Evolutionary conservation across 2,888 invertebrate species (phyloP), one percentile per base, ranked within the genome.

Genomic region (Drosophila limbata): DNA sequence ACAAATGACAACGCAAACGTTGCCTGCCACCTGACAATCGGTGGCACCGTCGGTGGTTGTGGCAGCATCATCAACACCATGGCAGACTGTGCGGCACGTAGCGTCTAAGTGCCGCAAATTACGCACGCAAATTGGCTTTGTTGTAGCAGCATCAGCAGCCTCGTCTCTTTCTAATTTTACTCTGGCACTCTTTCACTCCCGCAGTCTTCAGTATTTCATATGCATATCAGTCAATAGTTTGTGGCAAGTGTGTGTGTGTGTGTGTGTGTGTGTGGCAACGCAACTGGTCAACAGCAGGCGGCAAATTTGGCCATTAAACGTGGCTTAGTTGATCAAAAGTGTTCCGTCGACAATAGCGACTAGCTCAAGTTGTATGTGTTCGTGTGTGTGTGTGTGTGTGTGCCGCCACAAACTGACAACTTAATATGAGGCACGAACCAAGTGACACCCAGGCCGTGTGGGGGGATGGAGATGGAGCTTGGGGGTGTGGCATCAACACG

Each of bases 121-220:
- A 88, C 87, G 85, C 84, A 89, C 84, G 86, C 86, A 88, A 88
- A 89, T 88, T 88, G 88, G 86, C 86, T 86, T 86, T 88, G 82
- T 80, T 78, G 60, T 66, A 19, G 70, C 56, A 28, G 28, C n/a
- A 28, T 62, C 56, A 28, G 28, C n/a, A 15, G 5, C 9, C 10
- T n/a, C 17, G 8, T 21, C 50, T 56, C 40, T 9, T 2, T 21
- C 37, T 5, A 0, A 1, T 19, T 60, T 15, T 21, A 6, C 19
- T 9, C 13, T 40, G 19, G 9, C 28, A 2, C 21, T 59, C 21
- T 40, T 31, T 33, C 17, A 5, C 17, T 28, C 40, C 15, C 19
- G 13, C 37, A 17, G 10, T 37, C 21, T 10, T 52, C 17, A 13
- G 25, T 31, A 39, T 28, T 21, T 19, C 66, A 75, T 75, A 68